Evolutionary conservation across 2,113 vertebrate genomes (phyloP).

Genomic region (Felis chaus): DNA sequence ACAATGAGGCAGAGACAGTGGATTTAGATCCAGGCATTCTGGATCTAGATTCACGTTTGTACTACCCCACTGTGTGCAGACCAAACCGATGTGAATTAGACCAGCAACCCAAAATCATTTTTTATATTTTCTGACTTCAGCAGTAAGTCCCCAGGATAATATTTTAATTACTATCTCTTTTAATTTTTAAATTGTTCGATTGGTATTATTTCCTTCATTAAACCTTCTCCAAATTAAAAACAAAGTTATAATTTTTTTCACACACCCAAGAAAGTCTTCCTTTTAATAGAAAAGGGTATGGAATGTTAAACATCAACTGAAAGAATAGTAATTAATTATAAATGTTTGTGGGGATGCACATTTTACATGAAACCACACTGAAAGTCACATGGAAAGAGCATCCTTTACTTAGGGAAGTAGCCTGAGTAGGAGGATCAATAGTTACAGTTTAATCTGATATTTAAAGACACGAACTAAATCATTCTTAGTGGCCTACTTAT

Average conservation of each 20-base stretch:
- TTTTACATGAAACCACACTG: conserved; percentile 29
- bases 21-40: neutral
- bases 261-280: neutral
- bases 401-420: neutral
- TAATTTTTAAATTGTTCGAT: neutral
- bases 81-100: neutral
- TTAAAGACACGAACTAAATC: neutral
- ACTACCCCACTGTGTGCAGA: neutral
- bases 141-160: neutral
- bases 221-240: neutral
- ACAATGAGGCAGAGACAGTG: neutral
- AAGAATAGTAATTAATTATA: conserved; percentile 42
- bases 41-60: neutral
- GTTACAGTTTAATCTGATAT: neutral
- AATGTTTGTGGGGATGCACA: neutral
- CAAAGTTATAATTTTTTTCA: neutral
- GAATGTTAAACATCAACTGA: neutral
- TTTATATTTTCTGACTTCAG: neutral
- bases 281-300: neutral
- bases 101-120: neutral
- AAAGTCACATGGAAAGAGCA: neutral
- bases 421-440: conserved; percentile 29
- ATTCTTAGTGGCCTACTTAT: neutral
- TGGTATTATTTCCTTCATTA: neutral
- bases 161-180: neutral